Conservation (phyloP, 2,797 vertebrate genomes). For the Sorex maritimensis region DNA sequence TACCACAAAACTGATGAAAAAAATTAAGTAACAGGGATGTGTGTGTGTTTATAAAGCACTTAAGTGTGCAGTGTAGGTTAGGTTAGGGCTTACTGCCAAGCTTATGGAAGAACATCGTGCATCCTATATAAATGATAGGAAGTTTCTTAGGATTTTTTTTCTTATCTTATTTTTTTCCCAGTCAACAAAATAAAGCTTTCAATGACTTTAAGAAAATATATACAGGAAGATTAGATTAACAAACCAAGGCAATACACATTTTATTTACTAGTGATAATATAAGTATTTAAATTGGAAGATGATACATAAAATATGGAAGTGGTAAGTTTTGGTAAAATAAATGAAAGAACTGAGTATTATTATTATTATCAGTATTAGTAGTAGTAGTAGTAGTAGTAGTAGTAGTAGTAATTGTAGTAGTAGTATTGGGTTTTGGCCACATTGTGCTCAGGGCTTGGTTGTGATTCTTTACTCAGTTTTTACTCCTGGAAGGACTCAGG, state of each 20-base stretch:
- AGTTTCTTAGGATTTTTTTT: slow-evolving; percentile 18
- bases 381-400: too few species aligned
- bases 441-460: too few species aligned
- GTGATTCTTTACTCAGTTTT: too few species aligned
- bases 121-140: slow-evolving; percentile 50
- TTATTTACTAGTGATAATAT: slow-evolving; percentile 18
- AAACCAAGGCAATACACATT: slow-evolving; percentile 40
- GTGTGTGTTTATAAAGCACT: too few species aligned
- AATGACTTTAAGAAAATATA: background rate
- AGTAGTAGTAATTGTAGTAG: too few species aligned
- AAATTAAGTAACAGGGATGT: background rate
- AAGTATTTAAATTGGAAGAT: slow-evolving; percentile 51
- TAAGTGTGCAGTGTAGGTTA: background rate
- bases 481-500: too few species aligned
- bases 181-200: slow-evolving; percentile 32
- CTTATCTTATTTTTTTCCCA: slow-evolving; percentile 28
- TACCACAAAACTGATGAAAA: slow-evolving; percentile 26
- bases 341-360: slow-evolving; percentile 31
- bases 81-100: background rate
- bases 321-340: slow-evolving; percentile 45
- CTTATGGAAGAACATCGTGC: background rate
- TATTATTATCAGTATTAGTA: too few species aligned
- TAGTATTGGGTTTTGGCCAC: too few species aligned
- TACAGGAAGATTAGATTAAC: slow-evolving; percentile 34
- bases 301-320: slow-evolving; percentile 46